Conservation (phyloP, 2,888 invertebrate species). For the Conchocele bisecta region DNA sequence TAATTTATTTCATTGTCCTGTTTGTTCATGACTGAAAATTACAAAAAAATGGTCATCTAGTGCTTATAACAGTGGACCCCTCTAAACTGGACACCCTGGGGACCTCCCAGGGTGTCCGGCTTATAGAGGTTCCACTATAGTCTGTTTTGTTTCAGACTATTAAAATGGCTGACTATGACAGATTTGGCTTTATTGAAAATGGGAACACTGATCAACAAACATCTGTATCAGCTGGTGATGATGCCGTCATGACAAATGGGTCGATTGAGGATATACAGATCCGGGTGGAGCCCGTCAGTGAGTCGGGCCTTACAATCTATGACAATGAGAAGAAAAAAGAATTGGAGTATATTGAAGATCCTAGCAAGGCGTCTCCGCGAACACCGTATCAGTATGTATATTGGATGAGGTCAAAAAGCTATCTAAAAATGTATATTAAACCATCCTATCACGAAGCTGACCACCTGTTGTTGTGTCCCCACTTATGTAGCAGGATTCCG, state of each 20-base stretch:
- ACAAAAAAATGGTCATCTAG: no score
- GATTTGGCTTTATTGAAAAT: no score
- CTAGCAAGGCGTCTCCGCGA: constrained; percentile 49
- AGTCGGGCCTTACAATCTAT: constrained; percentile 53
- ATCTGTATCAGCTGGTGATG: constrained; percentile 5
- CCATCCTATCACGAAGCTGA: no score
- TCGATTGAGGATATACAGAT: constrained; percentile 54
- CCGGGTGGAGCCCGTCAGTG: constrained; percentile 34
- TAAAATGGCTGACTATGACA: constrained; percentile 51
- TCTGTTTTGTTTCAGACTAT: neutral
- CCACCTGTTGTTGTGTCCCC: no score
- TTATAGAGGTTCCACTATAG: no score
- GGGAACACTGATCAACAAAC: constrained; percentile 12
- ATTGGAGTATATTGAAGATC: constrained; percentile 68
- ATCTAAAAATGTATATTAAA: no score
- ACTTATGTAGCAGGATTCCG: no score
- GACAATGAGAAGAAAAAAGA: constrained; percentile 46
- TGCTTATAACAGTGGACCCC: no score
- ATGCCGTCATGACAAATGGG: constrained; percentile 24
- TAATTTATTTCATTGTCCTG: no score
- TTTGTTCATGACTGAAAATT: no score
- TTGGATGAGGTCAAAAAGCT: neutral
- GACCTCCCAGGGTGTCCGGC: no score
- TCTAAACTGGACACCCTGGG: no score
- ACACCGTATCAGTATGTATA: constrained; percentile 59